A percentile compares a stretch with the other conserved stretches of the same genome.
These are phyloP conservation scores for Danio kyathit DNA, from an alignment of 2,797 vertebrate genomes.

Conservation along the genomic window DNA sequence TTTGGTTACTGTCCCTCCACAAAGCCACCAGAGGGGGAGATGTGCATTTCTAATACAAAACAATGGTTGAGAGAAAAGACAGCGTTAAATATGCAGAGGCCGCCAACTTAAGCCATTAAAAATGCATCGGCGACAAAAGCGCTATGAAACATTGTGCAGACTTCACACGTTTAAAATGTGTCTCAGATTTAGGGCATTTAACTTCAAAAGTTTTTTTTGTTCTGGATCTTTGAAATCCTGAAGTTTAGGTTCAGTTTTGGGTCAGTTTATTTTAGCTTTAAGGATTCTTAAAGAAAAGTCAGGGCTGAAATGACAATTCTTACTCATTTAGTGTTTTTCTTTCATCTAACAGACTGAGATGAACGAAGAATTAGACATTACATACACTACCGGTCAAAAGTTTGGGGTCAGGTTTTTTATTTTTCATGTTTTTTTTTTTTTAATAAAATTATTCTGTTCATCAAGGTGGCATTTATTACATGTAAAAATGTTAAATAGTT, in stretches of 20 bases:
- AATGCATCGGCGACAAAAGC: slow-evolving; percentile 48
- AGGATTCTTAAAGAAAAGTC: background rate
- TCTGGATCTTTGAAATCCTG: background rate
- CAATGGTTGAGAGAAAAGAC: slow-evolving; percentile 49
- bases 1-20: slow-evolving; percentile 55
- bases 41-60: slow-evolving; percentile 50
- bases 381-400: no score
- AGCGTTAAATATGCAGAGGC: slow-evolving; percentile 58
- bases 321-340: no score
- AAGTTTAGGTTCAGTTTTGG: slow-evolving; percentile 12
- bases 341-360: no score
- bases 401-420: no score
- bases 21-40: slow-evolving; percentile 46
- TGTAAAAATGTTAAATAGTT: no score
- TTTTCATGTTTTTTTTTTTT: no score
- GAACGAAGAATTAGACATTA: no score
- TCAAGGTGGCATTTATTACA: no score
- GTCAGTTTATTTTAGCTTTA: background rate
- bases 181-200: background rate
- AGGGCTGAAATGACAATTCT: background rate
- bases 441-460: no score
- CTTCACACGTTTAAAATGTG: slow-evolving; percentile 33
- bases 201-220: slow-evolving; percentile 19
- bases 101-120: slow-evolving; percentile 53
- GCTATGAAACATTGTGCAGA: slow-evolving; percentile 31